These are phyloP conservation scores for Dryobota labecula DNA, from an alignment of 2,888 invertebrate genomes.

Conservation along the genomic window DNA sequence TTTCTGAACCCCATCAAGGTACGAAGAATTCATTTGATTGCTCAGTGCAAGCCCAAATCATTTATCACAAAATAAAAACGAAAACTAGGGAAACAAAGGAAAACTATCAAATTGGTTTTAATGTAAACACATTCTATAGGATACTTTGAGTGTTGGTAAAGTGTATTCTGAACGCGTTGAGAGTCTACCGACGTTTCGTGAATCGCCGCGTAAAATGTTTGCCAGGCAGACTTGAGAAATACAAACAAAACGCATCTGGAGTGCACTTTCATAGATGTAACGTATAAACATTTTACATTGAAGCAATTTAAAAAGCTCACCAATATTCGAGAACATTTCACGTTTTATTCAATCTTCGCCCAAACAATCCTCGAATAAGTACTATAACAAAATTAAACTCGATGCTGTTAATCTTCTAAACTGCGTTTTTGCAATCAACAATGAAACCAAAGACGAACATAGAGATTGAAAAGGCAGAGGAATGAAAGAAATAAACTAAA, in stretches of 20 bases:
- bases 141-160: slow-evolving; percentile 58
- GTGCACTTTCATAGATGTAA: slow-evolving; percentile 70
- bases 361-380: slow-evolving; percentile 1
- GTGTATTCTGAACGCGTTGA: slow-evolving; percentile 62
- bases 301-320: slow-evolving; percentile 58
- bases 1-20: background rate
- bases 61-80: background rate
- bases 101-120: slow-evolving; percentile 29
- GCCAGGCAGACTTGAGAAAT: slow-evolving; percentile 69
- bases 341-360: background rate
- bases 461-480: slow-evolving; percentile 27
- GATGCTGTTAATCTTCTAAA: slow-evolving; percentile 30
- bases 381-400: slow-evolving; percentile 14
- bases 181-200: slow-evolving; percentile 67
- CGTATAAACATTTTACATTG: slow-evolving; percentile 64
- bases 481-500: slow-evolving; percentile 48
- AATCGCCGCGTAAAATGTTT: slow-evolving; percentile 74
- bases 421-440: slow-evolving; percentile 6
- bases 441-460: slow-evolving; percentile 22
- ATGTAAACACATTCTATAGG: slow-evolving; percentile 56
- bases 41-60: background rate
- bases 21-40: background rate
- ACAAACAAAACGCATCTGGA: slow-evolving; percentile 74
- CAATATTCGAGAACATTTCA: slow-evolving; percentile 18
- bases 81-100: slow-evolving; percentile 3